Evolutionary conservation across 2,797 vertebrate genomes (phyloP), one percentile per base, ranked within the genome.

Genomic region (Sebastes alutus): DNA sequence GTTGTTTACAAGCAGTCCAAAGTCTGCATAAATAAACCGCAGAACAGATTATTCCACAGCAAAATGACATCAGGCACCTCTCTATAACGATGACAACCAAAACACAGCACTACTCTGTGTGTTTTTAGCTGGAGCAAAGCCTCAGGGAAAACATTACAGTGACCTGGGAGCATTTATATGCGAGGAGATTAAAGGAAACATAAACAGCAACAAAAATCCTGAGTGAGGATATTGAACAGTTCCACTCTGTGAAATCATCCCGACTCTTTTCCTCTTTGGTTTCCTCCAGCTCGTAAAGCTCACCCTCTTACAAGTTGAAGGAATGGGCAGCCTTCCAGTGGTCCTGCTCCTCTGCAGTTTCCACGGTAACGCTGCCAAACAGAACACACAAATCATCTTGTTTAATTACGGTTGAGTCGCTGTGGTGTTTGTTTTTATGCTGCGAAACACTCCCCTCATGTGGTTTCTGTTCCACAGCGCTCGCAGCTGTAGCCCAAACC

Each of bases 321-420:
- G 88, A 91, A 96, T 96, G 96, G 96, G 93, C 92, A 81, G 85
- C 79, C 87, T 95, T 90, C 93, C 95, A 94, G 89, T 94, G 88
- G 89, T 93, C 87, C 92, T 95, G 90, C 94, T 96, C 87, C 93
- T 97, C 89, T 96, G 95, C 92, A 90, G 95, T 96, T 91, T 97
- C 94, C 95, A 95, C 78, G 95, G 96, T 97, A 96, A 96, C 71
- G 49, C 86, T 85, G 90, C 90, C 90, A 94, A 94, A 94, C 92
- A 93, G 88, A 90, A 94, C 92, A 95, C 93, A 94, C 91, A 94
- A 94, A 93, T 94, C 92, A 91, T 90, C 83, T 54, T 72, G 85
- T 93, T 94, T 94, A 93, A 94, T 94, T 90, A 91, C 14, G 88
- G 72, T 89, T 83, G 87, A 93, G 90, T 88, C 71, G 82, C 83